Conservation (phyloP, 2,113 vertebrate genomes). For the Varanus salvator region DNA sequence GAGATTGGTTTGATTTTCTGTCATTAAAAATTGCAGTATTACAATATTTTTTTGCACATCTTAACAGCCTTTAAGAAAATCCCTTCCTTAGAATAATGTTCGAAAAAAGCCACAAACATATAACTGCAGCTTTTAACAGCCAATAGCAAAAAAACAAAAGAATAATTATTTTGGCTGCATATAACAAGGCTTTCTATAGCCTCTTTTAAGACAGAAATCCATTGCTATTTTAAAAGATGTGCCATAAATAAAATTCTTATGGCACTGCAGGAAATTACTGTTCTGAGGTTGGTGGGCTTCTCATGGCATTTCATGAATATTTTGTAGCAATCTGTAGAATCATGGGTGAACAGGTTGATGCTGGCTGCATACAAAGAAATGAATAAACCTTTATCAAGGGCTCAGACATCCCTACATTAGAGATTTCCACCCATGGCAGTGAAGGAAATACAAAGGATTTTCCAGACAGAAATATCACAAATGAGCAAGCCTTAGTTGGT, state of each 20-base stretch:
- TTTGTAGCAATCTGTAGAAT: constrained; percentile 38
- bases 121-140: constrained; percentile 61
- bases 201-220: constrained; percentile 52
- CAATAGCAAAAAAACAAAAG: constrained; percentile 47
- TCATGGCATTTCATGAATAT: not conserved
- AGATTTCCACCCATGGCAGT: not conserved
- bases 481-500: not conserved
- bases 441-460: not conserved
- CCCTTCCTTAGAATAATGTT: constrained; percentile 62
- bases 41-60: constrained; percentile 60
- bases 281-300: constrained; percentile 42
- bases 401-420: constrained; percentile 44
- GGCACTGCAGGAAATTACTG: constrained; percentile 46
- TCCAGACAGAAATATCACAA: not conserved
- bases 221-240: constrained; percentile 33
- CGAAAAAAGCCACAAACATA: constrained; percentile 66
- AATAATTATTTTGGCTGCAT: constrained; percentile 53
- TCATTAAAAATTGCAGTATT: constrained; percentile 67
- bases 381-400: constrained; percentile 37
- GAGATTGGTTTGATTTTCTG: constrained; percentile 75
- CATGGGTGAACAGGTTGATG: constrained; percentile 39
- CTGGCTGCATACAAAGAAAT: constrained; percentile 28
- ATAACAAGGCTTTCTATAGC: constrained; percentile 56
- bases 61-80: constrained; percentile 59
- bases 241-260: constrained; percentile 47